Percentiles rank a stretch among this genome's conserved stretches.
phyloP scores from a whole-genome alignment of 1,140 invertebrate genomes.

The Drosophila jambulina region DNA sequence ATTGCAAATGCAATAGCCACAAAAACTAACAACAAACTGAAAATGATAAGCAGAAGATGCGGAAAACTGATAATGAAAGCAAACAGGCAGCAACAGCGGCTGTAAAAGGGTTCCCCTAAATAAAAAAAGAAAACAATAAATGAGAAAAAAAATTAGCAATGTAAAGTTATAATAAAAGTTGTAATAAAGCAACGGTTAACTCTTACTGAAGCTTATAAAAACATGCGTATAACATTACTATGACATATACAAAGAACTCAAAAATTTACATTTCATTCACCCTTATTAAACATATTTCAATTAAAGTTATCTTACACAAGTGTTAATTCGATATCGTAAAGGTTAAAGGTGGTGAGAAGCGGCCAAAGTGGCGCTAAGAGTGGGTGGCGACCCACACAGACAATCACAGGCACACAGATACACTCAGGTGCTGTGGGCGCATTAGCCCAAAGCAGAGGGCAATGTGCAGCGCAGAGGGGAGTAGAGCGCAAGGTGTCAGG shows the following conservation, averaged over 20 bases:
- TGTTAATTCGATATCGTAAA: conserved; percentile 5
- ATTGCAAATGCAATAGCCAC: conserved; percentile 32
- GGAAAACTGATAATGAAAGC: conserved; percentile 52
- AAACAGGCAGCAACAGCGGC: background rate
- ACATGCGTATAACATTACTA: too few species aligned
- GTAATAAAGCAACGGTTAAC: conserved; percentile 8
- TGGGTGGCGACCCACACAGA: conserved; percentile 1
- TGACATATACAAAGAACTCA: too few species aligned
- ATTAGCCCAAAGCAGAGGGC: conserved; percentile 29
- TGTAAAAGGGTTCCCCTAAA: background rate
- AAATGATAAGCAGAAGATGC: conserved; percentile 65
- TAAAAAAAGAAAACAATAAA: background rate
- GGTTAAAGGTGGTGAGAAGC: conserved; percentile 20
- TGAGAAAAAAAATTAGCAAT: background rate
- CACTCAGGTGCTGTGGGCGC: conserved; percentile 23
- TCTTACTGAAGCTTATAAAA: background rate
- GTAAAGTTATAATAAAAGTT: conserved; percentile 1
- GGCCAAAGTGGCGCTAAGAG: background rate
- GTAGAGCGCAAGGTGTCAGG: background rate
- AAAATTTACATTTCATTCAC: background rate
- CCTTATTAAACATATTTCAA: background rate
- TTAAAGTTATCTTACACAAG: background rate
- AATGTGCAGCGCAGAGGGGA: conserved; percentile 19
- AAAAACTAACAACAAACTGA: conserved; percentile 22
- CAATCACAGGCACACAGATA: conserved; percentile 1